A percentile compares a stretch with the other conserved stretches of the same genome.
Evolutionary conservation across 2,113 vertebrate genomes (phyloP).

Genomic region (Perca schrenkii): DNA sequence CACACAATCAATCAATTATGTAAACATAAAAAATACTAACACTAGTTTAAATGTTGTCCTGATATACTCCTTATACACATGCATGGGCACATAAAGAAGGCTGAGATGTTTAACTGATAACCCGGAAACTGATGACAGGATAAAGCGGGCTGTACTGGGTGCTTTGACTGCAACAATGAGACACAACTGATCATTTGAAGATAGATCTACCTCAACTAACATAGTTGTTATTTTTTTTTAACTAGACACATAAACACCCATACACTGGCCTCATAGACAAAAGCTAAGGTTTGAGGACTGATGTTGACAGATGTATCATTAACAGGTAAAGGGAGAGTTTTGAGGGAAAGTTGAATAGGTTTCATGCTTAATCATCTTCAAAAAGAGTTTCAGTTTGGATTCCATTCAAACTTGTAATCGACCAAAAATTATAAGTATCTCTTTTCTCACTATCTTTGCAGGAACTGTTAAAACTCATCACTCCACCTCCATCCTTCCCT

Average conservation of each 20-base stretch:
- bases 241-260: constrained; percentile 2
- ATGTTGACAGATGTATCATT: constrained; percentile 5
- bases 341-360: constrained; percentile 3
- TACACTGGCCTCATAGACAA: constrained; percentile 3
- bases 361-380: constrained; percentile 25
- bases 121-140: not conserved
- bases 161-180: not conserved
- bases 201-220: not conserved
- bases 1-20: not conserved
- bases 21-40: not conserved
- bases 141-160: not conserved
- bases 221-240: not conserved
- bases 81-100: not conserved
- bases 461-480: not conserved
- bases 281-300: not conserved
- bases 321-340: constrained; percentile 36
- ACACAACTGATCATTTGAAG: constrained; percentile 6
- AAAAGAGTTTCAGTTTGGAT: constrained; percentile 22
- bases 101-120: not conserved
- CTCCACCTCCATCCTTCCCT: not conserved
- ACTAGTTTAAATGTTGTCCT: not conserved
- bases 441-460: constrained; percentile 7
- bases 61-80: not conserved
- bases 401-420: constrained; percentile 7
- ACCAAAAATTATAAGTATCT: constrained; percentile 32